Base-by-base conservation (phyloP, 2,113 vertebrate species). In the Psilopogon haemacephalus region DNA sequence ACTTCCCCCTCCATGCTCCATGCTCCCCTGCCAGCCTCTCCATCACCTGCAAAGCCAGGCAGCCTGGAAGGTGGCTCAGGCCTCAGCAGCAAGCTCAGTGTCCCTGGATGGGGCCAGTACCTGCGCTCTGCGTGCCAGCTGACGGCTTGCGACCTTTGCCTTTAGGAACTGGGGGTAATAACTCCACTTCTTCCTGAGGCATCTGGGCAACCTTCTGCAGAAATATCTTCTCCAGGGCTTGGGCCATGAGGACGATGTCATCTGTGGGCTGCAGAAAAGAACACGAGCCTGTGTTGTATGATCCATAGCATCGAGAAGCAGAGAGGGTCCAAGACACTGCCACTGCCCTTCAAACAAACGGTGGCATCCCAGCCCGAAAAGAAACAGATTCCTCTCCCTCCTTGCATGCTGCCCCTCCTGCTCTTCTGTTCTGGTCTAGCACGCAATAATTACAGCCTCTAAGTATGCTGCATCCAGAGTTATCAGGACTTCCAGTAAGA, bases 201-300 rank as follows among this genome's bases (percentile, higher is more conserved):
- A 99, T 99, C 94, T 98, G 97, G 38, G 99, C 98, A 72, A 99
- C 99, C 92, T 99, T 99, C 94, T 99, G 98, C 91, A 99, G 96
- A 95, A 99, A 99, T 56, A 99, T 98, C 97, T 99, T 99, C 97
- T 99, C 99, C 97, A 99, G 94, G 27, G 99, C 98, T 85, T 99
- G 99, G 11, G 99, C 99, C 99, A 99, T 99, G 83, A 99, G 98
- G 91, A 99, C 99, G 3, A 99, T 99, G 96, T 99, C 99, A 78
- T 99, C 99, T 87, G 99, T 99, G 60, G 99, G 99, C 99, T 99
- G 91, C 82, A 95, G 65, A 95, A 82, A 87, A 84, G 38, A 85
- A 89, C 4, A 85, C 6, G 67, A 93, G 65, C 32, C 23, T 24
- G 48, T 38, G 26, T 28, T 65, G 63, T 32, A 44, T 30, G 18